Evolutionary conservation across 2,888 invertebrate species (phyloP), one percentile per base, ranked within the genome.

Genomic region (Hydropsyche betteni): DNA sequence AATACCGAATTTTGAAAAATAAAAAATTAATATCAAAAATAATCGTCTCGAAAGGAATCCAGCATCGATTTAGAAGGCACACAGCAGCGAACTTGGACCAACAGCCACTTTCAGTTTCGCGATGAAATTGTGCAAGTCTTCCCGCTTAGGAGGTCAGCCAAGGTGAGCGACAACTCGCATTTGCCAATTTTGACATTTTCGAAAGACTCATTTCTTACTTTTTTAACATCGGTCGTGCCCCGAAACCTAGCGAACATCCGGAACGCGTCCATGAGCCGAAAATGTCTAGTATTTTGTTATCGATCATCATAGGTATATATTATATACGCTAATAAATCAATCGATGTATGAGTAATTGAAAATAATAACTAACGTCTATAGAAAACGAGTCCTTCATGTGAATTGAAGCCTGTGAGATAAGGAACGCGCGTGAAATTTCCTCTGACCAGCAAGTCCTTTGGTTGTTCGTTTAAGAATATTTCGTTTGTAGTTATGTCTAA

Each of bases 371-470:
- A 81, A 90, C 90, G 85, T 85, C 89, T 83, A 73, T 90, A 88
- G n/a, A 90, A 85, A 50, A 90, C 86, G 81, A 90, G 88, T n/a
- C 91, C 91, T 80, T 91, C 91, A 79, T 91, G 89, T 0, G 90
- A 89, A 76, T 91, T 91, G 80, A 89, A 89, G 0, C 91, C 91
- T 0, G 89, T 88, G 79, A 92, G 86, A 80, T 90, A 87, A 0
- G 91, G 91, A 12, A 91, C 88, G 74, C 88, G 88, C 33, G 86
- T 85, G 16, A 89, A 89, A 0, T 82, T 82, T 69, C 83, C 82
- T 78, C 80, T 79, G 44, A 86, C 77, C 55, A 90, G 82, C 44
- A 86, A 81, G 0, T 85, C 84, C 12, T 82, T 80, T 0, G 91
- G 91, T 7, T 84, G 81, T 64, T 86, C 84, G 0, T 89, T 88